A percentile compares a stretch with the other conserved stretches of the same genome.
Conservation (phyloP, 1,140 invertebrate species). For the Sinella curviseta region DNA sequence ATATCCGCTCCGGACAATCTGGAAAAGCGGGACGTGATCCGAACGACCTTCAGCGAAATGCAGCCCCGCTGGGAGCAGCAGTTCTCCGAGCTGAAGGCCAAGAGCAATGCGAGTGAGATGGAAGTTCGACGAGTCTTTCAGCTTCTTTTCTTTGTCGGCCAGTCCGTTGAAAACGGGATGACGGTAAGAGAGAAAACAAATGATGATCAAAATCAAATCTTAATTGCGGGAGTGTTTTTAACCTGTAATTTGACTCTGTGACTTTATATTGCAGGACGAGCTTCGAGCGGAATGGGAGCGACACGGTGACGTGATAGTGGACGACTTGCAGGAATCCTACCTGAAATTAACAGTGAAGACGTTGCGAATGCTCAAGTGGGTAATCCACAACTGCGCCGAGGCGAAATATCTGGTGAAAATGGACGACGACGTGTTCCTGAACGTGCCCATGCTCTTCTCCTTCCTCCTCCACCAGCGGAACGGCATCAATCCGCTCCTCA, state of each 20-base stretch:
- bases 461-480: conserved; percentile 28
- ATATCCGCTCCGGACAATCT: conserved; percentile 42
- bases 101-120: neutral
- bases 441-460: conserved; percentile 53
- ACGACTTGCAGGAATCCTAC: conserved; percentile 56
- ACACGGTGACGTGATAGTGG: conserved; percentile 55
- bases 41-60: conserved; percentile 20
- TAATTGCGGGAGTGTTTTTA: neutral
- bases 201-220: no score
- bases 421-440: conserved; percentile 59
- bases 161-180: neutral
- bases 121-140: neutral
- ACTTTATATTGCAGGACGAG: conserved; percentile 24
- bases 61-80: conserved; percentile 18
- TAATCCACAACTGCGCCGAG: conserved; percentile 50
- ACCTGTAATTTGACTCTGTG: conserved; percentile 6
- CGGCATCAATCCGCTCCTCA: conserved; percentile 22
- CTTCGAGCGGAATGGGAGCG: conserved; percentile 33
- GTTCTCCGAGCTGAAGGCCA: conserved; percentile 11
- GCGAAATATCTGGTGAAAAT: conserved; percentile 56
- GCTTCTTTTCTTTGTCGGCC: neutral
- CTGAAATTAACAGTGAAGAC: conserved; percentile 59
- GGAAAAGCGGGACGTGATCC: conserved; percentile 33
- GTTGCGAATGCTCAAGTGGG: conserved; percentile 56
- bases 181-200: neutral